A percentile compares a stretch with the other conserved stretches of the same genome.
These are phyloP conservation scores for Vollenhovia emeryi DNA, from an alignment of 1,140 invertebrate species.

Conservation along the genomic window DNA sequence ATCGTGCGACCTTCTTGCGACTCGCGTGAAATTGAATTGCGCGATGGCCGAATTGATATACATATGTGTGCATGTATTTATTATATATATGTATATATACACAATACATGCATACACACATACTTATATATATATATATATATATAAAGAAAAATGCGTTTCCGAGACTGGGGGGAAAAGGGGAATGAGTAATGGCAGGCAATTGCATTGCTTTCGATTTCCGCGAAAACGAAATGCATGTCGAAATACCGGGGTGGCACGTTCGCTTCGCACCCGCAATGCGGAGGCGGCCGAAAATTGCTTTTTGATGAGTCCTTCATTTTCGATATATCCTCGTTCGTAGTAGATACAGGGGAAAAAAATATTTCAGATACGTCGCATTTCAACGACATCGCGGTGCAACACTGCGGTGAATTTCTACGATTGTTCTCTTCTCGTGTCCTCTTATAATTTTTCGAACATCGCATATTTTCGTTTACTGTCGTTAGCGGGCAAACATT, in stretches of 20 bases:
- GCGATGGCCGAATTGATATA: constrained; percentile 14
- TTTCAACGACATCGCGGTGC: constrained; percentile 6
- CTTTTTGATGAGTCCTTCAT: constrained; percentile 64
- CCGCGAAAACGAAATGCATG: constrained; percentile 56
- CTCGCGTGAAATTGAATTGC: constrained; percentile 9
- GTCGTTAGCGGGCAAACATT: constrained; percentile 22
- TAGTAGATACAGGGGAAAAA: constrained; percentile 44
- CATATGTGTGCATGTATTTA: background rate
- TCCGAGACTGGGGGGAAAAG: background rate
- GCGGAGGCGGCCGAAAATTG: constrained; percentile 63
- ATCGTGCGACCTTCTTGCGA: constrained; percentile 13
- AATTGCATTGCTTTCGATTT: constrained; percentile 46
- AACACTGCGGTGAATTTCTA: background rate
- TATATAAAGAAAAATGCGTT: constrained; percentile 25
- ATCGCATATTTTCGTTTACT: background rate
- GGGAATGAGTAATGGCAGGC: constrained; percentile 45
- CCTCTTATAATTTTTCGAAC: constrained; percentile 20
- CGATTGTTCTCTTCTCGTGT: constrained; percentile 1
- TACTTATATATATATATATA: background rate
- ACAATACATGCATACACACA: too few species aligned
- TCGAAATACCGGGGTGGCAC: constrained; percentile 35
- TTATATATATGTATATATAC: background rate
- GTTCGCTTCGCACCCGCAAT: constrained; percentile 44
- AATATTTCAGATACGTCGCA: constrained; percentile 40
- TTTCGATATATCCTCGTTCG: constrained; percentile 48